Percentiles rank a stretch among this genome's conserved stretches.
These are phyloP conservation scores for Drosophila fungiperda DNA, from an alignment of 2,888 invertebrate genomes.

Conservation along the genomic window DNA sequence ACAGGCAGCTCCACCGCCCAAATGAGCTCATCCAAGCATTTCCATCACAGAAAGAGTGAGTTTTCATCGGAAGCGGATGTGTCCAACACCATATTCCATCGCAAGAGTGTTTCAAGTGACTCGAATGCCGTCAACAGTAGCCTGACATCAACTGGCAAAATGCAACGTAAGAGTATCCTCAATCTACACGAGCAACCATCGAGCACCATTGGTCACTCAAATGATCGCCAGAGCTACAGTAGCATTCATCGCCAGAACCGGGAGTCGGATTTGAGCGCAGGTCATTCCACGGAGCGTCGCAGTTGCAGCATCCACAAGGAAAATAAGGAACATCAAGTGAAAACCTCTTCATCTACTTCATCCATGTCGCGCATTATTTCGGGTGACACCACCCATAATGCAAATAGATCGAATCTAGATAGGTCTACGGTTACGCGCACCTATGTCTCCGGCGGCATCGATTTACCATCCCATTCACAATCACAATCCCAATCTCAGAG, in stretches of 20 bases:
- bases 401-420: constrained; percentile 49
- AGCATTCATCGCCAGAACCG: constrained; percentile 90
- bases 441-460: constrained; percentile 57
- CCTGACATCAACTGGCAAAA: constrained; percentile 87
- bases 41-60: constrained; percentile 90
- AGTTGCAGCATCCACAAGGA: constrained; percentile 71
- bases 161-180: constrained; percentile 92
- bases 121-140: constrained; percentile 76
- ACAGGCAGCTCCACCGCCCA: constrained; percentile 48
- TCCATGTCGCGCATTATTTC: constrained; percentile 68
- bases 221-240: constrained; percentile 91
- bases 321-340: constrained; percentile 58
- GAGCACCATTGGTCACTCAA: constrained; percentile 88
- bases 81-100: constrained; percentile 91
- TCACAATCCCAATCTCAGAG: constrained; percentile 53
- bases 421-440: constrained; percentile 61
- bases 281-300: constrained; percentile 62
- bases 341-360: constrained; percentile 51
- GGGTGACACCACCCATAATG: constrained; percentile 29
- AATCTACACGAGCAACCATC: constrained; percentile 91
- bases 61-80: constrained; percentile 91
- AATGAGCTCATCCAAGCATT: constrained; percentile 74
- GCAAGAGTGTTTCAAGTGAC: constrained; percentile 86
- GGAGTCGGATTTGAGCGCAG: constrained; percentile 85
- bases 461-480: constrained; percentile 65